Conservation (phyloP, 2,113 vertebrate genomes). For the Cyanoderma ruficeps region DNA sequence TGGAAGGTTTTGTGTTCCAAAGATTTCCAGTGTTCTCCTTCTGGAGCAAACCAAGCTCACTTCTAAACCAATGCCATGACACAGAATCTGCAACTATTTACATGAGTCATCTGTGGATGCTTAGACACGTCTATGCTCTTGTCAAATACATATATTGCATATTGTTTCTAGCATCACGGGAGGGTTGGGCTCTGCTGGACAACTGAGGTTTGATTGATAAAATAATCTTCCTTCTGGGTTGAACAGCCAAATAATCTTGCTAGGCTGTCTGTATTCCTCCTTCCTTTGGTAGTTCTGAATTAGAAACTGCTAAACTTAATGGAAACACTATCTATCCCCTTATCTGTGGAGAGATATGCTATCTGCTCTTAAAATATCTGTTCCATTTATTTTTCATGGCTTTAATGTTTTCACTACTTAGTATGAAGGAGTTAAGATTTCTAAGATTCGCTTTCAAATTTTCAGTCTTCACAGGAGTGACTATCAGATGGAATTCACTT, state of each 20-base stretch:
- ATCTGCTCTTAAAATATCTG: not conserved
- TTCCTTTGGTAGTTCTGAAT: not conserved
- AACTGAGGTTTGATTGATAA: not conserved
- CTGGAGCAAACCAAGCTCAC: not conserved
- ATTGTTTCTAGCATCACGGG: not conserved
- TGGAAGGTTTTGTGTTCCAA: not conserved
- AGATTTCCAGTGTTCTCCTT: not conserved
- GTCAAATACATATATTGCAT: not conserved
- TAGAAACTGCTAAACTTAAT: not conserved
- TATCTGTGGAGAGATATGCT: constrained; percentile 17
- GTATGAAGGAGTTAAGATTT: not conserved
- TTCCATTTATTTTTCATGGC: not conserved
- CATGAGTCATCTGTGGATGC: not conserved
- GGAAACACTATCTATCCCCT: not conserved
- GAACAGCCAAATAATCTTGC: not conserved
- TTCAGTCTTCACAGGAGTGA: not conserved
- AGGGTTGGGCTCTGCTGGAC: not conserved
- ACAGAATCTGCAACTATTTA: not conserved
- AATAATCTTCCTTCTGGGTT: not conserved
- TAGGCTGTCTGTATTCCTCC: not conserved
- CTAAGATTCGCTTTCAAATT: not conserved
- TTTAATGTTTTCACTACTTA: not conserved
- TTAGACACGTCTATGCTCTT: not conserved
- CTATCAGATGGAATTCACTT: not conserved
- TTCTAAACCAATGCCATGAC: not conserved